Conservation (phyloP, 2,113 vertebrate genomes). For the Columbina picui region DNA sequence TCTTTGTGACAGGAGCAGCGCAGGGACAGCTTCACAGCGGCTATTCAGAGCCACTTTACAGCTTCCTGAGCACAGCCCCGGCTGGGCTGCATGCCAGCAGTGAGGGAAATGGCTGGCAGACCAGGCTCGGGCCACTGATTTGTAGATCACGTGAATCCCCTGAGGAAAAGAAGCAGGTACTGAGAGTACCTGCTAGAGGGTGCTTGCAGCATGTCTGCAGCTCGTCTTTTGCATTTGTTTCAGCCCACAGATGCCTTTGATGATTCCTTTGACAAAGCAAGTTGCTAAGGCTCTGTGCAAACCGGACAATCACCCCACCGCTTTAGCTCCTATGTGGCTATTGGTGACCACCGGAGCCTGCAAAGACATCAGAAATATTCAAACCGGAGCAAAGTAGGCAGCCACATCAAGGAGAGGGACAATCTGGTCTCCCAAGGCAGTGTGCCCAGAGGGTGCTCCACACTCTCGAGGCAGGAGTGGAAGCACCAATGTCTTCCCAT, state of each 20-base stretch:
- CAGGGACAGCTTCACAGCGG: slow-evolving; percentile 21
- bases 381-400: not conserved
- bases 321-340: not conserved
- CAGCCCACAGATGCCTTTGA: not conserved
- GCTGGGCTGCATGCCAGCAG: slow-evolving; percentile 20
- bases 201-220: not conserved
- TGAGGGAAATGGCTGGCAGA: slow-evolving; percentile 8
- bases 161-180: not conserved
- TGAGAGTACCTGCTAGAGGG: not conserved
- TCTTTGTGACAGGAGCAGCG: slow-evolving; percentile 20
- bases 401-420: fast-evolving
- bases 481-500: not conserved
- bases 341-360: not conserved
- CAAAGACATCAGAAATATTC: not conserved
- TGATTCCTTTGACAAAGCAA: not conserved
- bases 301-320: fast-evolving
- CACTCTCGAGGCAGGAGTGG: fast-evolving
- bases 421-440: not conserved
- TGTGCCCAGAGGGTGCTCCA: not conserved
- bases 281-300: not conserved
- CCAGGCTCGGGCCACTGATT: not conserved
- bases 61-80: slow-evolving; percentile 33
- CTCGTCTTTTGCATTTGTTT: not conserved
- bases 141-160: not conserved
- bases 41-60: slow-evolving; percentile 52